Percentiles rank a stretch among this genome's conserved stretches.
Conservation (phyloP, 2,113 vertebrate genomes). For the Bufo bufo region DNA sequence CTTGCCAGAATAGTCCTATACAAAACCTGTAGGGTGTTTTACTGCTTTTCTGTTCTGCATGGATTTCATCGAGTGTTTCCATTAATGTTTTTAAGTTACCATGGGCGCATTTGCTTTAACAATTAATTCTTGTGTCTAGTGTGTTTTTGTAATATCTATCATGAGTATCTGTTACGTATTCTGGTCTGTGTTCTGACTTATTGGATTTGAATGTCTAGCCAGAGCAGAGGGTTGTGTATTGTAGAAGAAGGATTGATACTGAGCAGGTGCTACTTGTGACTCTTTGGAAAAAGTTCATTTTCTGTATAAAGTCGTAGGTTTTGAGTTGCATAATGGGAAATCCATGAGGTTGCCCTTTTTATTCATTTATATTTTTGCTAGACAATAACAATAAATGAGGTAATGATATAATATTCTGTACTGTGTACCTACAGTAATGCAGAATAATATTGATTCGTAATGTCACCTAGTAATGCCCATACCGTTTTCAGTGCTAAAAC, state of each 20-base stretch:
- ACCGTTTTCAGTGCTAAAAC: no score
- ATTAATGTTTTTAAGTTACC: constrained; percentile 42
- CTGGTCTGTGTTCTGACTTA: constrained; percentile 46
- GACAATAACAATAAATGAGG: neutral
- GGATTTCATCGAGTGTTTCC: constrained; percentile 42
- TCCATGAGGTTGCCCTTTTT: neutral
- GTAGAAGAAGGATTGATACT: constrained; percentile 10
- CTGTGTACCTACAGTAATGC: no score
- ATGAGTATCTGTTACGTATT: constrained; percentile 56
- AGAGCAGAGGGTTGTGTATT: constrained; percentile 33
- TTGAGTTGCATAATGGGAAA: neutral
- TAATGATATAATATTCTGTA: no score
- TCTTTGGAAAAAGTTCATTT: neutral
- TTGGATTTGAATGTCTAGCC: constrained; percentile 56
- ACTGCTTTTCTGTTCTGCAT: constrained; percentile 14
- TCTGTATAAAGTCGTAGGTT: constrained; percentile 1
- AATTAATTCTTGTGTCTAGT: constrained; percentile 49
- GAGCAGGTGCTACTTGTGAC: constrained; percentile 32
- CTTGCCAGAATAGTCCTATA: constrained; percentile 27
- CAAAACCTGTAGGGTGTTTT: constrained; percentile 27
- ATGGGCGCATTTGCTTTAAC: constrained; percentile 47
- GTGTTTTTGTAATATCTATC: constrained; percentile 38
- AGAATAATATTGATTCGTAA: no score
- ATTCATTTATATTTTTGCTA: neutral
- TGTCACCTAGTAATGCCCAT: no score